Evolutionary conservation across 2,113 vertebrate genomes (phyloP), one percentile per base, ranked within the genome.

Genomic region (Megalops atlanticus): DNA sequence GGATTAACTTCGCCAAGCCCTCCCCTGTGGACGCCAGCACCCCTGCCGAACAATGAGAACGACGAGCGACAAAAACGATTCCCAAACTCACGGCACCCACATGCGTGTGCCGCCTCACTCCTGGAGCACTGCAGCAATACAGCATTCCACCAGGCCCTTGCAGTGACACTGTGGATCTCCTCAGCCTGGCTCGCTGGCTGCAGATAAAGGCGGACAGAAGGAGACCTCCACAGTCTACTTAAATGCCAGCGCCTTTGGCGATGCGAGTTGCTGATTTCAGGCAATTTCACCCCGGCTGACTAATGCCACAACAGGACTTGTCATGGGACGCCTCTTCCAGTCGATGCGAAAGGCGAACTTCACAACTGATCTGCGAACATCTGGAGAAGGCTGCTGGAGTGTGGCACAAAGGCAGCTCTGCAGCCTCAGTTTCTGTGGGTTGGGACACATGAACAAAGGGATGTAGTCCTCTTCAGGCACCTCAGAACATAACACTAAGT

Each of bases 1-100:
- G 84, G 85, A 86, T 86, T 86, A 86, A 86, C 85, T 86, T 85
- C 83, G 81, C 74, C 84, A 83, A 78, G 79, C 81, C 64, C 81
- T 76, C 69, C 64, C 40, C 74, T 45, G 64, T n/a, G 18, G 58
- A 11, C 27, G n/a, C 31, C 38, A 6, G 21, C 52, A 18, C 21
- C 21, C 21, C 52, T 10, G 2, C n/a, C 58, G 31, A 27, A 31
- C 24, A n/a, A 18, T 24, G 31, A 54, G 49, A 54, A 54, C 24
- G 49, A 54, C 49, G 24, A n/a, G n/a, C n/a, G n/a, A n/a, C n/a
- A n/a, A n/a, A n/a, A n/a, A n/a, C n/a, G n/a, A n/a, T n/a, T n/a
- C n/a, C n/a, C n/a, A n/a, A n/a, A n/a, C n/a, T n/a, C n/a, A n/a
- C n/a, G n/a, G n/a, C n/a, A n/a, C n/a, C n/a, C n/a, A n/a, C n/a